Percentiles rank a stretch among this genome's conserved stretches.
phyloP scores from a whole-genome alignment of 2,113 vertebrate species.

The Kryptolebias marmoratus region DNA sequence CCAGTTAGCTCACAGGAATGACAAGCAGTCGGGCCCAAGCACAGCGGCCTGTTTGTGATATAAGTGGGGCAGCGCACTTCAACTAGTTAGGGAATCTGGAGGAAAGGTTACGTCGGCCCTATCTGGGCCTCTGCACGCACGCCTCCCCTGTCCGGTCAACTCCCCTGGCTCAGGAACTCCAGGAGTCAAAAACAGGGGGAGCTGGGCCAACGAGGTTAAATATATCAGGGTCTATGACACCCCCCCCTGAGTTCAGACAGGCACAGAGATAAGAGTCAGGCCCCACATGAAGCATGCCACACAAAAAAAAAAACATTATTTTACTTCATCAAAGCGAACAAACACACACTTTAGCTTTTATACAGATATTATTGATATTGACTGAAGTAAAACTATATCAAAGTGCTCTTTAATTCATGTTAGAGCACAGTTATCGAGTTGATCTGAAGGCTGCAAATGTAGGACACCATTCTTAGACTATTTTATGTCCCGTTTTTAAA shows the following conservation, averaged over 20 bases:
- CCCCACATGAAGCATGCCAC: conserved; percentile 1
- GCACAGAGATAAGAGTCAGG: conserved; percentile 12
- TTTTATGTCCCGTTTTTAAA: too few relatives aligned
- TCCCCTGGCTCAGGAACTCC: conserved; percentile 57
- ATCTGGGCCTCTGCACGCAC: conserved; percentile 62
- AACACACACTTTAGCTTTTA: background rate
- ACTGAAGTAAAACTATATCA: too few relatives aligned
- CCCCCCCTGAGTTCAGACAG: conserved; percentile 42
- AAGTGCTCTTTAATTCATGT: background rate
- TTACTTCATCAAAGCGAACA: background rate
- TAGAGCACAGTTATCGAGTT: background rate
- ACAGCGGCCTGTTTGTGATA: conserved; percentile 72
- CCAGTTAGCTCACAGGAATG: conserved; percentile 54
- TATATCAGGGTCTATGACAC: conserved; percentile 64
- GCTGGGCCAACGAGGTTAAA: conserved; percentile 62
- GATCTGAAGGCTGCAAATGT: background rate
- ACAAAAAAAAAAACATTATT: conserved; percentile 4
- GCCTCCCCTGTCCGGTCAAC: conserved; percentile 58
- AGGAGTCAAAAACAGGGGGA: conserved; percentile 48
- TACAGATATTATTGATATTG: too few relatives aligned
- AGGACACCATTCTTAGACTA: too few relatives aligned
- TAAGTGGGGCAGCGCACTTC: conserved; percentile 65
- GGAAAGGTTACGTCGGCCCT: conserved; percentile 75
- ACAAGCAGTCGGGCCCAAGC: conserved; percentile 52
- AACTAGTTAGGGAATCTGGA: conserved; percentile 70